Conservation (phyloP, 2,888 invertebrate genomes). For the Papilio protenor region DNA sequence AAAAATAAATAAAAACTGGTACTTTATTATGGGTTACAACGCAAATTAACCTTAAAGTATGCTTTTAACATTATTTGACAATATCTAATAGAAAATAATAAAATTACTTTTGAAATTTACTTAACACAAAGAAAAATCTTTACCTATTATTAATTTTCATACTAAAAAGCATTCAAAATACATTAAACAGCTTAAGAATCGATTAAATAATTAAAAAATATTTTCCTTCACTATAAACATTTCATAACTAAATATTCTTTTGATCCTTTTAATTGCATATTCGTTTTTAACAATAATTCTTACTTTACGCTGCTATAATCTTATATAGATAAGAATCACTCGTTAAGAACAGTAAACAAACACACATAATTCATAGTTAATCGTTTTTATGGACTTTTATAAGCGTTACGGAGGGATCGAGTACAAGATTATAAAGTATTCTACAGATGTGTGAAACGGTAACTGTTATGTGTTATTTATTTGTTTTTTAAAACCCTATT, state of each 20-base stretch:
- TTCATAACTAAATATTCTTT: too few species aligned
- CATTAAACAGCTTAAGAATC: not conserved
- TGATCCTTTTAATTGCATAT: slow-evolving; percentile 6
- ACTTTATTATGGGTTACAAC: too few species aligned
- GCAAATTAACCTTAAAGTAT: too few species aligned
- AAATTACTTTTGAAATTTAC: too few species aligned
- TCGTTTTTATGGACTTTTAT: slow-evolving; percentile 63
- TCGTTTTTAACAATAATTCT: slow-evolving; percentile 14
- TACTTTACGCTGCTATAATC: slow-evolving; percentile 17
- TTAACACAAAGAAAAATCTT: too few species aligned
- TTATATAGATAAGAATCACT: slow-evolving; percentile 40
- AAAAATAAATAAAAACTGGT: too few species aligned
- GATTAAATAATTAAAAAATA: not conserved
- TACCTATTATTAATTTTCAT: too few species aligned
- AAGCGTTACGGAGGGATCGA: slow-evolving; percentile 43
- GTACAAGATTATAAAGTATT: slow-evolving; percentile 62
- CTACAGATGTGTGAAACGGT: slow-evolving; percentile 71
- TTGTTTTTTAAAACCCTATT: slow-evolving; percentile 66
- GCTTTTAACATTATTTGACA: too few species aligned
- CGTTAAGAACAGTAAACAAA: slow-evolving; percentile 59
- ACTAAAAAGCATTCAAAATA: not conserved
- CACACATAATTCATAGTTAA: slow-evolving; percentile 60
- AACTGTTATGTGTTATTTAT: slow-evolving; percentile 71
- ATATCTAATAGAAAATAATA: too few species aligned
- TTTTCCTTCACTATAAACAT: not conserved